Percentiles rank a stretch among this genome's conserved stretches.
Conservation (phyloP, 1,140 invertebrate genomes). For the Diuraphis noxia region DNA sequence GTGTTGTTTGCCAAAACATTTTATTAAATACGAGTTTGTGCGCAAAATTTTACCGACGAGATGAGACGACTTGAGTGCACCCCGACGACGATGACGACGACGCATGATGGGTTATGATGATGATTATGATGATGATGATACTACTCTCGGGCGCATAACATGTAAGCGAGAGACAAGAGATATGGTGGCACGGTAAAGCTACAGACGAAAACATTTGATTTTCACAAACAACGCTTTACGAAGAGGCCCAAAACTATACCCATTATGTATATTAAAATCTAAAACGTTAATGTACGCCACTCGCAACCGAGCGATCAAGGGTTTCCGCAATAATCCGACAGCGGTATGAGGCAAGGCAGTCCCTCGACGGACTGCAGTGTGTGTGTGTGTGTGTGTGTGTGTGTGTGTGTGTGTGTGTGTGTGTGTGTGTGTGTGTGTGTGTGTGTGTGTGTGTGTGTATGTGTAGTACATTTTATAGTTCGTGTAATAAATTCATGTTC, state of each 20-base stretch:
- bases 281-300: neutral
- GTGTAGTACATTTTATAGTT: too few relatives aligned
- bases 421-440: neutral
- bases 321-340: neutral
- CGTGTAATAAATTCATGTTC: too few relatives aligned
- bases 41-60: neutral
- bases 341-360: neutral
- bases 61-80: constrained; percentile 12
- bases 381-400: too few relatives aligned
- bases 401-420: neutral
- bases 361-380: neutral
- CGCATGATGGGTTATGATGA: neutral
- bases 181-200: neutral
- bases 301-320: neutral
- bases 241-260: neutral
- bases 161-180: neutral
- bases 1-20: constrained; percentile 36
- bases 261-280: constrained; percentile 39
- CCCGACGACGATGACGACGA: neutral
- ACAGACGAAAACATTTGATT: neutral
- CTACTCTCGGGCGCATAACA: neutral
- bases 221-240: constrained; percentile 7
- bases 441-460: too few relatives aligned
- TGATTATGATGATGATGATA: neutral
- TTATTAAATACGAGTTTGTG: neutral